phyloP scores from a whole-genome alignment of 2,888 invertebrate species.

The Stomorhina lunata region DNA sequence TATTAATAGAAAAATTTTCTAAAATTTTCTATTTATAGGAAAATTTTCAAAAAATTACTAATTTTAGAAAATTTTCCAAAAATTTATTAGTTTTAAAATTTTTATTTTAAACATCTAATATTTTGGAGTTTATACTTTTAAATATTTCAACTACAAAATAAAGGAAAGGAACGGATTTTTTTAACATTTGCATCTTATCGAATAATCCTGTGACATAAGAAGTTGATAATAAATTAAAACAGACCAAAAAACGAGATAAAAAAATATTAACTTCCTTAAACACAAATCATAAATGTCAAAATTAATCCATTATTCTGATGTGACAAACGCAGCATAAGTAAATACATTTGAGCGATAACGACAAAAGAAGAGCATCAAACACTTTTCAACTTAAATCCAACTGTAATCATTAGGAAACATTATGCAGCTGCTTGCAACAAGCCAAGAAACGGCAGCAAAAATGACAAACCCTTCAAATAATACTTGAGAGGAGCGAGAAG shows the following conservation, averaged over 20 bases:
- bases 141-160: no score
- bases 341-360: not conserved
- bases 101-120: no score
- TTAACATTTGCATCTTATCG: constrained; percentile 47
- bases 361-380: constrained; percentile 25
- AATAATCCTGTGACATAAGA: constrained; percentile 27
- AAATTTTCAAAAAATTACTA: no score
- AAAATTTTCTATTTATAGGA: no score
- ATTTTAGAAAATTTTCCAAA: no score
- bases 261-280: constrained; percentile 42
- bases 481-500: not conserved
- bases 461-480: not conserved
- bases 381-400: constrained; percentile 49
- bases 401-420: constrained; percentile 41
- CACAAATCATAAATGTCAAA: constrained; percentile 67
- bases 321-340: constrained; percentile 28
- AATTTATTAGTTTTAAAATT: no score
- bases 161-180: no score
- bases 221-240: not conserved
- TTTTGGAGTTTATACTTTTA: no score
- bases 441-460: not conserved
- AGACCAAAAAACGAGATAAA: not conserved
- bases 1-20: no score
- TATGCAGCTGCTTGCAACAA: constrained; percentile 52
- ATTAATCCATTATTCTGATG: constrained; percentile 62